These are phyloP conservation scores for Poeciliopsis infans DNA, from an alignment of 2,797 vertebrate species.

Conservation along the genomic window DNA sequence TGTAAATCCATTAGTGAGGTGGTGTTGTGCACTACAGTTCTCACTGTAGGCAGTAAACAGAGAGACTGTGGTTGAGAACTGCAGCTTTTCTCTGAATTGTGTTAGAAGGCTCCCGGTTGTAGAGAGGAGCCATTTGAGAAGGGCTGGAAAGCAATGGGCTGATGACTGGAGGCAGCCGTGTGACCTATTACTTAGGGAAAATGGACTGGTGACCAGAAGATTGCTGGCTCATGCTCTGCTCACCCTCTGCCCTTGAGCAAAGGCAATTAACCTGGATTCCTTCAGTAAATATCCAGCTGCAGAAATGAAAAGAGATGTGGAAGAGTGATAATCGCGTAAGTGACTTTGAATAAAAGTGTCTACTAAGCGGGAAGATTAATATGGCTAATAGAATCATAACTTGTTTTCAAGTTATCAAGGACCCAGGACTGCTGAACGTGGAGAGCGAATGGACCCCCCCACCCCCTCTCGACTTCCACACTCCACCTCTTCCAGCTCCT, in stretches of 20 bases:
- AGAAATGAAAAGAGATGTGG: slow-evolving; percentile 69
- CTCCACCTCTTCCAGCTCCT: not conserved
- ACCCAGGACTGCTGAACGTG: slow-evolving; percentile 63
- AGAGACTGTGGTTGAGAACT: slow-evolving; percentile 40
- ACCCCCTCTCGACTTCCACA: not conserved
- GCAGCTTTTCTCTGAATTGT: slow-evolving; percentile 56
- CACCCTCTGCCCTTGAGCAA: slow-evolving; percentile 77
- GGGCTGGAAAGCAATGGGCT: slow-evolving; percentile 48
- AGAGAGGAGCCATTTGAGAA: slow-evolving; percentile 65
- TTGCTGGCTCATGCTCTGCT: slow-evolving; percentile 78
- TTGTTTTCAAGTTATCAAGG: slow-evolving; percentile 70
- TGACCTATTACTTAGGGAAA: slow-evolving; percentile 79
- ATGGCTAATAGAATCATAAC: slow-evolving; percentile 72
- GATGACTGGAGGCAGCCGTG: slow-evolving; percentile 70
- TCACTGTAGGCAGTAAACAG: slow-evolving; percentile 59
- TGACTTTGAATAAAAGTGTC: slow-evolving; percentile 80
- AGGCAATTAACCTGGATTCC: slow-evolving; percentile 80
- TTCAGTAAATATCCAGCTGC: slow-evolving; percentile 77
- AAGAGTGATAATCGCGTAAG: slow-evolving; percentile 73
- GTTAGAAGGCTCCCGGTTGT: slow-evolving; percentile 45
- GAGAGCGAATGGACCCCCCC: slow-evolving; percentile 12
- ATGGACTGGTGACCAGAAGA: slow-evolving; percentile 79
- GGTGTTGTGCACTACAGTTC: slow-evolving; percentile 57
- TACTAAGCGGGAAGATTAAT: slow-evolving; percentile 77
- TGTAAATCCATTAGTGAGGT: slow-evolving; percentile 72